These are phyloP conservation scores for Varanus komodoensis DNA, from an alignment of 2,113 vertebrate genomes.

Conservation along the genomic window DNA sequence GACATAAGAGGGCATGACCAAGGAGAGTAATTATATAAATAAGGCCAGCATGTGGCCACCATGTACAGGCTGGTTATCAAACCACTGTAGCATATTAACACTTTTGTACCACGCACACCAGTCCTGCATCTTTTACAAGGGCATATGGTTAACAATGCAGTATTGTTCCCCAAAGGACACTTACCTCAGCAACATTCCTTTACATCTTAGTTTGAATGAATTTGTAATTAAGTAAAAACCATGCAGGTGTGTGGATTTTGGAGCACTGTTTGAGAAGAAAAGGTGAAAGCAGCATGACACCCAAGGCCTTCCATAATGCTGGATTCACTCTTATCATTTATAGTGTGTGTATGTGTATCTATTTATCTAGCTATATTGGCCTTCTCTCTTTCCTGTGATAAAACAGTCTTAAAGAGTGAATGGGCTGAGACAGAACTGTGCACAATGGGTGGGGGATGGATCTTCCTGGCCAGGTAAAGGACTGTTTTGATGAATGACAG, in stretches of 20 bases:
- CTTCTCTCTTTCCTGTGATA: background rate
- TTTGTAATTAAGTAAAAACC: background rate
- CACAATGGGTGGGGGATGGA: no score
- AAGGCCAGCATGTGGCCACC: no score
- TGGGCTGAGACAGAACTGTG: background rate
- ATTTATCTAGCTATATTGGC: no score
- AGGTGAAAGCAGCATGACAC: background rate
- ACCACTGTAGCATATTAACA: no score
- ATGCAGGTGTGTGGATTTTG: background rate
- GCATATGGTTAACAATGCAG: background rate
- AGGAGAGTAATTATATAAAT: no score
- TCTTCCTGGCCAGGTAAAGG: background rate
- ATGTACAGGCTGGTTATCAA: no score
- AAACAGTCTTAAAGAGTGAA: background rate
- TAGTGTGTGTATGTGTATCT: no score
- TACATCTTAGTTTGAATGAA: background rate
- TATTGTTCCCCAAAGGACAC: background rate
- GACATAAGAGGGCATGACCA: no score
- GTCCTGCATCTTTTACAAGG: background rate
- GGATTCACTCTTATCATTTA: background rate
- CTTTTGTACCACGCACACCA: no score
- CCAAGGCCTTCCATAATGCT: no score
- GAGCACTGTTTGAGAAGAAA: background rate
- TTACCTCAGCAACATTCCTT: background rate
- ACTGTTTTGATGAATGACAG: background rate